These are phyloP conservation scores for Auanema freiburgensis DNA, from an alignment of 2,888 invertebrate species.

Conservation along the genomic window DNA sequence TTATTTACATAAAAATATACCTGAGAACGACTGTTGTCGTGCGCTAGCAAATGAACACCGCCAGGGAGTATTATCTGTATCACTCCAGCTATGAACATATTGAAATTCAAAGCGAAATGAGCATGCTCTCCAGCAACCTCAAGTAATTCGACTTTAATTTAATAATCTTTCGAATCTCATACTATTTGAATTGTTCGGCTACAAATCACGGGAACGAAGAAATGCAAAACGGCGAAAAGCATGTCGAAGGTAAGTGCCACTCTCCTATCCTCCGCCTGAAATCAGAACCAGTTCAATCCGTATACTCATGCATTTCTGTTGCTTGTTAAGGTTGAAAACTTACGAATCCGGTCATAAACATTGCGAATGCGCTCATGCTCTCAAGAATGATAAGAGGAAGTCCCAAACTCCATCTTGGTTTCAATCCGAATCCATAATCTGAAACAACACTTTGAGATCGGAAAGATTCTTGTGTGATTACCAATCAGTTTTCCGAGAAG, in stretches of 20 bases:
- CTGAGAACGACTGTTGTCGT: conserved; percentile 34
- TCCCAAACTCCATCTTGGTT: conserved; percentile 26
- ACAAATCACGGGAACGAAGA: conserved; percentile 42
- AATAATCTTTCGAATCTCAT: neutral
- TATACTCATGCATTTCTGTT: neutral
- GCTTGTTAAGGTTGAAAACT: conserved; percentile 3
- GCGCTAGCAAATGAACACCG: conserved; percentile 34
- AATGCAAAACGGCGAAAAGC: conserved; percentile 40
- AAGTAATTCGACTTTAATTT: neutral
- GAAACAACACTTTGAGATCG: neutral
- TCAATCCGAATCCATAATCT: conserved; percentile 31
- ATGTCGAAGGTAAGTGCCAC: conserved; percentile 30
- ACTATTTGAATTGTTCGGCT: conserved; percentile 44
- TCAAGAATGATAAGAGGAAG: conserved; percentile 34
- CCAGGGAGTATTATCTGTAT: conserved; percentile 40
- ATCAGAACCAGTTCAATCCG: neutral
- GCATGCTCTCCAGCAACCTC: conserved; percentile 39
- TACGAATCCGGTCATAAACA: conserved; percentile 39
- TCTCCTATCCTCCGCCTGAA: conserved; percentile 32
- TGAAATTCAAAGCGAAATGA: conserved; percentile 37
- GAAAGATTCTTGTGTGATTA: conserved; percentile 5
- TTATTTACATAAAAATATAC: conserved; percentile 12
- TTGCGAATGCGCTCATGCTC: conserved; percentile 24
- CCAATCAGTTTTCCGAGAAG: conserved; percentile 32
- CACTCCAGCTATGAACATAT: conserved; percentile 40